Evolutionary conservation across 2,797 vertebrate species (phyloP).

Genomic region (Sphenodon punctatus): DNA sequence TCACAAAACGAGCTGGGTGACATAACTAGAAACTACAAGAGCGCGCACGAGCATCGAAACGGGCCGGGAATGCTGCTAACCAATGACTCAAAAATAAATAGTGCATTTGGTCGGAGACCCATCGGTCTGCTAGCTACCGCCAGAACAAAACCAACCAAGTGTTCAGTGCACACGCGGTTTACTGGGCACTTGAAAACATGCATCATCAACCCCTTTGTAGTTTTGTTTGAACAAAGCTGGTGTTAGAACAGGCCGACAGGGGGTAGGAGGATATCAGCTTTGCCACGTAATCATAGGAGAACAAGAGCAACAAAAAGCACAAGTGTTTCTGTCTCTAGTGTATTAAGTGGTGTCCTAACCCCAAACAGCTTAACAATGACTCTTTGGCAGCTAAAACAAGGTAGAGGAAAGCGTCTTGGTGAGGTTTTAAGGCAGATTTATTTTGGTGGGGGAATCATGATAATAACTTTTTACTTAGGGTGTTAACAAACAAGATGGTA

Average conservation of each 20-base stretch:
- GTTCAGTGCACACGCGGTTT: neutral
- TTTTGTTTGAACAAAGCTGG: neutral
- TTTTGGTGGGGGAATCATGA: too few relatives aligned
- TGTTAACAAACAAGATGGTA: too few relatives aligned
- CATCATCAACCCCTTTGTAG: neutral
- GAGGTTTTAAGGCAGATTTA: neutral
- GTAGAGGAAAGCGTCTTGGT: neutral
- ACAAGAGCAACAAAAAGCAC: neutral
- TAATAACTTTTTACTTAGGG: too few relatives aligned
- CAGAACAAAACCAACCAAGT: neutral
- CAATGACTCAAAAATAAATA: neutral
- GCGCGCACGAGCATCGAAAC: conserved; percentile 19
- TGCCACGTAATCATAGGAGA: neutral
- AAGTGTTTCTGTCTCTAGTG: neutral
- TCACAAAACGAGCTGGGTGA: conserved; percentile 37
- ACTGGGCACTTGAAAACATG: fast-evolving
- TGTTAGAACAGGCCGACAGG: too few relatives aligned
- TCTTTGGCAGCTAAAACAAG: neutral
- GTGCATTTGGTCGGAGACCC: fast-evolving
- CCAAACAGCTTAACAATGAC: neutral
- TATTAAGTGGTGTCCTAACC: neutral
- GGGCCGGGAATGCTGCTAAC: neutral
- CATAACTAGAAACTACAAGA: conserved; percentile 54
- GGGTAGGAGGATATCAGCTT: neutral
- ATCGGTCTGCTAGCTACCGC: neutral